phyloP scores from a whole-genome alignment of 2,888 invertebrate species.

The Aspidiotus rigidus region DNA sequence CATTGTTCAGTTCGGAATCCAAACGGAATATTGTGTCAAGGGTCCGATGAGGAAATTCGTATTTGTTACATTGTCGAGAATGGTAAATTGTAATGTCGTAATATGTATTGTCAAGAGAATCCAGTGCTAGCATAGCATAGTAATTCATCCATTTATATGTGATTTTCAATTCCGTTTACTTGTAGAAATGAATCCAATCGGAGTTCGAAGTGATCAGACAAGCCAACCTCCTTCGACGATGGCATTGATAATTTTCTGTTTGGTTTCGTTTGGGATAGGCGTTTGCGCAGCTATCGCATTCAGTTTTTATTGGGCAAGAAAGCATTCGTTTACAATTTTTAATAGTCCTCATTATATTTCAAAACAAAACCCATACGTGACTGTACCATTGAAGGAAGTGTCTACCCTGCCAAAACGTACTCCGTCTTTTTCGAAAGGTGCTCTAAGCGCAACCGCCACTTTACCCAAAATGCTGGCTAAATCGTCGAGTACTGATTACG shows the following conservation, averaged over 20 bases:
- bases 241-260: constrained; percentile 46
- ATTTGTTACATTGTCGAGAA: constrained; percentile 46
- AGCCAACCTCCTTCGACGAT: constrained; percentile 46
- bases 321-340: constrained; percentile 52
- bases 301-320: constrained; percentile 47
- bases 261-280: constrained; percentile 46
- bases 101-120: too few species aligned
- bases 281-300: constrained; percentile 43
- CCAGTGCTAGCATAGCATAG: too few species aligned
- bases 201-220: constrained; percentile 15
- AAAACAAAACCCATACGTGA: constrained; percentile 74
- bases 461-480: constrained; percentile 58
- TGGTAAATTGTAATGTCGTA: not conserved
- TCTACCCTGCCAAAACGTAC: constrained; percentile 49
- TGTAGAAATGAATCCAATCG: constrained; percentile 19
- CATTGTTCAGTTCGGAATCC: constrained; percentile 52
- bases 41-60: constrained; percentile 58
- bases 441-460: constrained; percentile 45
- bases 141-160: too few species aligned
- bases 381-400: constrained; percentile 70
- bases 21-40: constrained; percentile 52
- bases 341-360: constrained; percentile 73
- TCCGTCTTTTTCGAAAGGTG: constrained; percentile 56
- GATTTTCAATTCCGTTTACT: not conserved
- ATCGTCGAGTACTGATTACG: constrained; percentile 53